Evolutionary conservation across 1,140 invertebrate species (phyloP), one percentile per base, ranked within the genome.

Genomic region (Belonocnema kinseyi): DNA sequence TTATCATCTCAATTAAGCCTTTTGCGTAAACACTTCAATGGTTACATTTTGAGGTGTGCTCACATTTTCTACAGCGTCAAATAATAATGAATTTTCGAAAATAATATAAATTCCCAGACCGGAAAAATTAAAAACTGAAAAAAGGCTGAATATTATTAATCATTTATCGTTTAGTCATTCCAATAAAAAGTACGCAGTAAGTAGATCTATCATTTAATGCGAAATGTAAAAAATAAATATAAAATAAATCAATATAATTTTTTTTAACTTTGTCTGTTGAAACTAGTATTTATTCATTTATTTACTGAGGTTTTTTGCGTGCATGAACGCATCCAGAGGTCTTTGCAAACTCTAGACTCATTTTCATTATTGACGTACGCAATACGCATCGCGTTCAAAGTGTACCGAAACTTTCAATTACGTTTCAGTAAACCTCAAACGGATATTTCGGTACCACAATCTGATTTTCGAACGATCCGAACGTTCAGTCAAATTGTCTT

Each of bases 391-490:
- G 26, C 10, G 61, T 66, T 66, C 61, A 66, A 66, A 66, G 61
- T 66, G 61, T 54, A 54, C 53, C n/a, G n/a, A 66, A 66, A 66
- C 61, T 66, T 66, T 66, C 61, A 66, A 66, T 66, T 66, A 66
- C 61, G 61, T 40, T 66, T 66, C 26, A 66, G 61, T 66, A 66
- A 66, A 66, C 61, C 61, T 46, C 61, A 66, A 66, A 66, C 61
- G 61, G 61, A 66, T 66, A 66, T 66, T 66, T 66, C 61, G 13
- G 61, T 1, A 66, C 61, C 61, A 40, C 61, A 66, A 66, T 66
- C 61, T 66, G 61, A 66, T 66, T 66, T 66, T 66, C 26, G 13
- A 40, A 16, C 26, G n/a, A 66, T 66, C 40, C 61, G 46, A 66
- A 66, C 40, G 61, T 46, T 66, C 26, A 16, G 61, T 66, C 61